Evolutionary conservation across 2,888 invertebrate species (phyloP).

Genomic region (Metacarcinus magister): DNA sequence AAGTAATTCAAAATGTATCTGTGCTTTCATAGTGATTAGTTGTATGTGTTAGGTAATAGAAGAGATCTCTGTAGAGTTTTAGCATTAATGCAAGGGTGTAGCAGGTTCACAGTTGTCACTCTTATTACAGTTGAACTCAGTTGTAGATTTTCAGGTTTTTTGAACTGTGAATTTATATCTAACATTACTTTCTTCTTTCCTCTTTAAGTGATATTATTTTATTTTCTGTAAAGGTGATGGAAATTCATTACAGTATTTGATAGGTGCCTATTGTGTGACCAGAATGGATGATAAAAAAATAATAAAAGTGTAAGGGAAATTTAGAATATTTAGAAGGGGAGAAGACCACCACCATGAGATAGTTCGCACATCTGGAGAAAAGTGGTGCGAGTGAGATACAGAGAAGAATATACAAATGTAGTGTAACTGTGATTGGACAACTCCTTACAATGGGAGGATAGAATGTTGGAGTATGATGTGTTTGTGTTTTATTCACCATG

Average conservation of each 20-base stretch:
- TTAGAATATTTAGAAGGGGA: background rate
- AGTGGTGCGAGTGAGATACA: background rate
- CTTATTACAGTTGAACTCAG: background rate
- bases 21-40: constrained; percentile 33
- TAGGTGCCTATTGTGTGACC: background rate
- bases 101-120: background rate
- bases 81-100: constrained; percentile 13
- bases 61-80: constrained; percentile 13
- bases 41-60: background rate
- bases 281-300: background rate
- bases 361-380: background rate
- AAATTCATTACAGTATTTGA: background rate
- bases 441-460: background rate
- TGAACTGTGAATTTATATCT: background rate
- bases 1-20: background rate
- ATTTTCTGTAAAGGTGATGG: background rate
- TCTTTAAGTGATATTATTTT: background rate
- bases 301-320: background rate
- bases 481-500: background rate
- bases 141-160: background rate
- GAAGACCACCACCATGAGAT: background rate
- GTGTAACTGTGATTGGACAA: background rate
- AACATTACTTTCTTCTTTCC: background rate
- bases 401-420: background rate
- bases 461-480: background rate